A percentile compares a stretch with the other conserved stretches of the same genome.
Conservation (phyloP, 2,113 vertebrate genomes). For the Rattus norvegicus region DNA sequence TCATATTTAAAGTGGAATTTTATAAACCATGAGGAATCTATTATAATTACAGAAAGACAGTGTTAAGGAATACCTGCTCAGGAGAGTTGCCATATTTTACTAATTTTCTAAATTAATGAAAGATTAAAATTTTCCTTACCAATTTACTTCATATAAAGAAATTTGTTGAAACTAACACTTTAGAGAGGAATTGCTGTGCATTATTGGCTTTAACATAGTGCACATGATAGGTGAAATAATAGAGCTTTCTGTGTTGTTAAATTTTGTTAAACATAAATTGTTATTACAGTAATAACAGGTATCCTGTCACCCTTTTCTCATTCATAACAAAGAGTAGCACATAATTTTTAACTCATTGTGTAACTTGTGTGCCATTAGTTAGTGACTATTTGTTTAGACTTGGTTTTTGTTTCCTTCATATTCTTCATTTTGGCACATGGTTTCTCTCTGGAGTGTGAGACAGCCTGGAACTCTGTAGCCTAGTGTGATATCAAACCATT, state of each 20-base stretch:
- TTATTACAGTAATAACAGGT: not conserved
- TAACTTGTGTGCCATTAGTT: not conserved
- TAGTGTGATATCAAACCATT: not conserved
- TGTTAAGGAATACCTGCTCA: not conserved
- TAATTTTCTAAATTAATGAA: not conserved
- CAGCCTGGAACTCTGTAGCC: not conserved
- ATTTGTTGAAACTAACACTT: not conserved
- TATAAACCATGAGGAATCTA: not conserved
- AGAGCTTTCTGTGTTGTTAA: not conserved
- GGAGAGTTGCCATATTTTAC: not conserved
- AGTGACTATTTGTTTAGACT: not conserved
- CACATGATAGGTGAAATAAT: rapidly evolving
- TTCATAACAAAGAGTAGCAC: not conserved
- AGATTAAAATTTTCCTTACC: not conserved
- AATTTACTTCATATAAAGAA: not conserved
- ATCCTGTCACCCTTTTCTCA: not conserved
- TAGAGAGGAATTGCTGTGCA: not conserved
- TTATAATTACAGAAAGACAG: not conserved
- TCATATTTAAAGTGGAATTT: not conserved
- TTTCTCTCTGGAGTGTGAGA: not conserved
- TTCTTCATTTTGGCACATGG: not conserved
- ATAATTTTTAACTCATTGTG: not conserved
- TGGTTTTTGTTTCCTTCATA: not conserved
- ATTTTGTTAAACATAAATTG: not conserved
- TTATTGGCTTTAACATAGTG: not conserved